A percentile compares a stretch with the other conserved stretches of the same genome.
Conservation (phyloP, 2,888 invertebrate species). For the Melitaea athalia region DNA sequence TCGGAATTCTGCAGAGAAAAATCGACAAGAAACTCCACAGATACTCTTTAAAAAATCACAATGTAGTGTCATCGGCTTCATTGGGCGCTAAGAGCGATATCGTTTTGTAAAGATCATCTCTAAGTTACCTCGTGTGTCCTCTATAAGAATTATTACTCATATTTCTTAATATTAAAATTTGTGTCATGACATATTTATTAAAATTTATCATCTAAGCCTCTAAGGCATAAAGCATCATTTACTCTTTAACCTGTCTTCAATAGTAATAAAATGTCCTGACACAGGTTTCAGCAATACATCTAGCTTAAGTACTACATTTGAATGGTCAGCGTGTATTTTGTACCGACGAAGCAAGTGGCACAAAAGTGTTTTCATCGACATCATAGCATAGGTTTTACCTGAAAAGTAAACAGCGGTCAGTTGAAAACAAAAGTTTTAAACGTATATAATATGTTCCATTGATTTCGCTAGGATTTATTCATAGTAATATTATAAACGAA, state of each 20-base stretch:
- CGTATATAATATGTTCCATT: neutral
- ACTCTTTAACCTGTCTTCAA: slow-evolving; percentile 44
- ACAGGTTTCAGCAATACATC: slow-evolving; percentile 62
- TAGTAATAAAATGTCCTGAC: slow-evolving; percentile 53
- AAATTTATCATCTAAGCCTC: no score
- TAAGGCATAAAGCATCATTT: neutral
- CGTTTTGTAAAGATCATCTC: no score
- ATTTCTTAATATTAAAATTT: neutral
- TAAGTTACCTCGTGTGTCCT: no score
- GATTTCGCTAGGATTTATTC: neutral
- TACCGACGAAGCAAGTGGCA: slow-evolving; percentile 48
- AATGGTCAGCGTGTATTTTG: slow-evolving; percentile 52
- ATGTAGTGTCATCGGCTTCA: no score
- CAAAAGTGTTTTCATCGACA: slow-evolving; percentile 48
- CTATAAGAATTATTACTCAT: no score
- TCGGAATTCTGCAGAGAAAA: no score
- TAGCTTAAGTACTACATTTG: slow-evolving; percentile 52
- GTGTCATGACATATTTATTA: no score
- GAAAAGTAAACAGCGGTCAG: slow-evolving; percentile 11
- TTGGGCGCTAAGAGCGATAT: no score
- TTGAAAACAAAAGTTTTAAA: neutral
- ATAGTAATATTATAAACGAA: no score
- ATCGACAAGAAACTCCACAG: no score
- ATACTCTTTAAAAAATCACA: no score
- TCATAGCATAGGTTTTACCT: slow-evolving; percentile 47